phyloP scores from a whole-genome alignment of 2,797 vertebrate genomes.

The Cyprinella venusta region DNA sequence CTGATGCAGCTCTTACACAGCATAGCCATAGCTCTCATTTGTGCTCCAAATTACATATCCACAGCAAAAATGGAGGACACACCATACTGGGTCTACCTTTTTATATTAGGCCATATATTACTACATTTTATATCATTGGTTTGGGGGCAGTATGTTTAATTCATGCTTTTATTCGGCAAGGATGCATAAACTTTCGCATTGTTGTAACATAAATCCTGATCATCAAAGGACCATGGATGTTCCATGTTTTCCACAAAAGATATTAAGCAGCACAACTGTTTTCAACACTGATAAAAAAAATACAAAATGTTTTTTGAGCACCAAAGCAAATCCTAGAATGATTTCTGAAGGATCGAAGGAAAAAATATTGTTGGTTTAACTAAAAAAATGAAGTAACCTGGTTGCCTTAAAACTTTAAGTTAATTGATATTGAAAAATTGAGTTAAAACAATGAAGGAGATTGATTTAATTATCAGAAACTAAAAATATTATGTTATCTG shows the following conservation, averaged over 20 bases:
- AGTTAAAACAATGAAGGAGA: too few relatives aligned
- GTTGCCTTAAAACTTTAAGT: too few relatives aligned
- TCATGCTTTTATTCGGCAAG: not conserved
- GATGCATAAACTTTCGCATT: not conserved
- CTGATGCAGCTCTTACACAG: slow-evolving; percentile 2
- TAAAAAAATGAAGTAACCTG: too few relatives aligned
- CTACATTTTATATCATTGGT: not conserved
- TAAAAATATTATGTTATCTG: too few relatives aligned
- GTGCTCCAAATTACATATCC: not conserved
- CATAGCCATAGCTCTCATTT: not conserved
- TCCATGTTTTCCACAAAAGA: not conserved
- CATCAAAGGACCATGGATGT: not conserved
- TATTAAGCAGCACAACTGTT: not conserved
- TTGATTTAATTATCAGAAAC: too few relatives aligned
- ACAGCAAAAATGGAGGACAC: not conserved
- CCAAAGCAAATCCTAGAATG: not conserved
- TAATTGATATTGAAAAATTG: too few relatives aligned
- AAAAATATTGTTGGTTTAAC: not conserved
- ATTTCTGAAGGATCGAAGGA: not conserved
- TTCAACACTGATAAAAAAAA: not conserved
- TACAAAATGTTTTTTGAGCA: not conserved
- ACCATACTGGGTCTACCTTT: not conserved
- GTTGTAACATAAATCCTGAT: not conserved
- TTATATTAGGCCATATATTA: not conserved
- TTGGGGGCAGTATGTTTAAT: not conserved